Base-by-base conservation (phyloP, 1,140 invertebrate species). In the Pseudomyrmex gracilis region DNA sequence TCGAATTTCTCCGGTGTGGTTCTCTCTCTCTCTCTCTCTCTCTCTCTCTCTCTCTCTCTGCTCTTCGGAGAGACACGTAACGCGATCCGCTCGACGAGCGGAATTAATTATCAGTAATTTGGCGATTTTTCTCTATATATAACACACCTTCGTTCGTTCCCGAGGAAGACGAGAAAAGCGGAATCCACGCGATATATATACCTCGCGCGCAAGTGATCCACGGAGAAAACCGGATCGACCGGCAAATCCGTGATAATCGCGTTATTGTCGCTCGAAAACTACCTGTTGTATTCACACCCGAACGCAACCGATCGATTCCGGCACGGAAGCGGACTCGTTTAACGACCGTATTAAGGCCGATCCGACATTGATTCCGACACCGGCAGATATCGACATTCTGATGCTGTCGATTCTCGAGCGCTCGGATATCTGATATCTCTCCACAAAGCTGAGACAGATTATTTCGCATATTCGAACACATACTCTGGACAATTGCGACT, bases 241-340 rank as follows among this genome's bases (percentile, higher is more conserved):
- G n/a, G 17, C 22, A 57, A 57, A 51, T 58, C 17, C 0, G n/a
- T n/a, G 12, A n/a, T 87, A 87, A 86, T 87, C 77, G 53, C 55
- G 80, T 87, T 87, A 87, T 74, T 86, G 84, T 85, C 73, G 73
- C 51, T 45, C 0, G 43, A 43, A 43, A 64, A 67, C 85, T 76
- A 86, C 85, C 85, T 85, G 84, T 87, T 87, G 85, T 87, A 74
- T 80, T 60, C 76, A 70, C 15, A 45, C 8, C 13, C 20, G 24
- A 64, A 73, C 22, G 60, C 15, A 24, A 47, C 9, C 53, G 63
- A 78, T 78, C 61, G 53, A 78, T 78, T 66, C 17, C 34, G 34
- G 57, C 76, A 24, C 0, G 68, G 15, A 57, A 73, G 45, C 45
- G 68, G 53, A 63, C n/a, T 45, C 47, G 76, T 51, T 71, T 70